A percentile compares a stretch with the other conserved stretches of the same genome.
Evolutionary conservation across 2,888 invertebrate genomes (phyloP).

Genomic region (Stenodema calcarata): DNA sequence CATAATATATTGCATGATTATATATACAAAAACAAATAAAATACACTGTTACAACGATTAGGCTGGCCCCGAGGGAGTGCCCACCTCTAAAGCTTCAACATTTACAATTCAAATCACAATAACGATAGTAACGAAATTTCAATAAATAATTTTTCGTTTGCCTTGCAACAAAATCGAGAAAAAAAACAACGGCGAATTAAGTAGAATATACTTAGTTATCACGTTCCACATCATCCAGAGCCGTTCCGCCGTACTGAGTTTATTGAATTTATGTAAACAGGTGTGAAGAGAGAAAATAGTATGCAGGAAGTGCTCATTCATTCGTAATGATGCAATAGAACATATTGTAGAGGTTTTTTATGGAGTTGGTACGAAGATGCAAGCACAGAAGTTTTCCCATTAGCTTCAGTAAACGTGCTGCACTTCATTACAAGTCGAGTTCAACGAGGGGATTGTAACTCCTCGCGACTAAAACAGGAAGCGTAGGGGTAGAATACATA

Average conservation of each 20-base stretch:
- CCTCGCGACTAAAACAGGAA: no score
- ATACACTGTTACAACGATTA: neutral
- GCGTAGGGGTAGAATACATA: no score
- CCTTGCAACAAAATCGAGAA: neutral
- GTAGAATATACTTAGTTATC: neutral
- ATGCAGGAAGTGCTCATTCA: neutral
- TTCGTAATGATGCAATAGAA: neutral
- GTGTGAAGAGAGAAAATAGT: neutral
- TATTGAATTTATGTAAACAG: neutral
- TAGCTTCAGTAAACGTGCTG: neutral
- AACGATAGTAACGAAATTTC: neutral
- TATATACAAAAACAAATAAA: neutral
- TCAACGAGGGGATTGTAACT: no score
- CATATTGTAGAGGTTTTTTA: neutral
- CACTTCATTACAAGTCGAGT: neutral
- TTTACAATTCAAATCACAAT: neutral
- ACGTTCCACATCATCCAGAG: neutral
- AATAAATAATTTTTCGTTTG: neutral
- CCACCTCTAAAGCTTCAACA: neutral
- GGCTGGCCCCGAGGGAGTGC: neutral
- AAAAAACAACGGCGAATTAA: neutral
- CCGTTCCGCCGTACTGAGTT: neutral
- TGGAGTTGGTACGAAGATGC: no score
- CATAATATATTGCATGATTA: neutral
- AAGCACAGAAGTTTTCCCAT: neutral